phyloP scores from a whole-genome alignment of 2,797 vertebrate genomes.

The Chromobotia macracanthus region DNA sequence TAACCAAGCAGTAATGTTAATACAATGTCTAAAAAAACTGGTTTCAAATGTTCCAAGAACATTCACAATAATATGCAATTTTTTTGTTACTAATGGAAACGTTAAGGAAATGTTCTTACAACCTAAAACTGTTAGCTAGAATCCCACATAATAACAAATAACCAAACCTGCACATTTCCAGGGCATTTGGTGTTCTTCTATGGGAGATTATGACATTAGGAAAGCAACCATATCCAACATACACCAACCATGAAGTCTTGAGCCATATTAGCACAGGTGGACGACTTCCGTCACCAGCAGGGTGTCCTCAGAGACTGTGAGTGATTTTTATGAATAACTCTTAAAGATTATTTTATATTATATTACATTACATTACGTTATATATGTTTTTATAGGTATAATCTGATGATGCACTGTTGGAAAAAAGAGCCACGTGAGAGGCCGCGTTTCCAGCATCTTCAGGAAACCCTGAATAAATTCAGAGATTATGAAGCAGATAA shows the following conservation, averaged over 20 bases:
- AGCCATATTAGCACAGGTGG: constrained; percentile 72
- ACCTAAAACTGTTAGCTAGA: no score
- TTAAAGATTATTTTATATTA: not conserved
- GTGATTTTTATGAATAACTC: constrained; percentile 48
- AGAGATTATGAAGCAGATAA: constrained; percentile 21
- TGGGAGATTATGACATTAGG: constrained; percentile 81
- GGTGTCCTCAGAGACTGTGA: constrained; percentile 76
- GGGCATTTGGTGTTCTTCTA: constrained; percentile 79
- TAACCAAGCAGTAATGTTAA: no score
- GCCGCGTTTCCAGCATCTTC: constrained; percentile 51
- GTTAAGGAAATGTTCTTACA: no score
- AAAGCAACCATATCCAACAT: constrained; percentile 78
- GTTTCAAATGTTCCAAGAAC: no score
- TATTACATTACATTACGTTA: no score
- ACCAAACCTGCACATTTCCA: constrained; percentile 45
- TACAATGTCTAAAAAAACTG: no score
- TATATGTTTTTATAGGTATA: constrained; percentile 40
- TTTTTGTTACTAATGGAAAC: no score
- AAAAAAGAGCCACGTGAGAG: constrained; percentile 41
- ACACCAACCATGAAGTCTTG: constrained; percentile 80
- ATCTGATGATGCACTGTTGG: constrained; percentile 59
- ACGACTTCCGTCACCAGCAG: constrained; percentile 71
- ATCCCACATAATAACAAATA: not conserved
- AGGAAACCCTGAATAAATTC: constrained; percentile 28
- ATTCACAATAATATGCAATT: no score